Evolutionary conservation across 2,797 vertebrate species (phyloP).

Genomic region (Gambusia yucatana): DNA sequence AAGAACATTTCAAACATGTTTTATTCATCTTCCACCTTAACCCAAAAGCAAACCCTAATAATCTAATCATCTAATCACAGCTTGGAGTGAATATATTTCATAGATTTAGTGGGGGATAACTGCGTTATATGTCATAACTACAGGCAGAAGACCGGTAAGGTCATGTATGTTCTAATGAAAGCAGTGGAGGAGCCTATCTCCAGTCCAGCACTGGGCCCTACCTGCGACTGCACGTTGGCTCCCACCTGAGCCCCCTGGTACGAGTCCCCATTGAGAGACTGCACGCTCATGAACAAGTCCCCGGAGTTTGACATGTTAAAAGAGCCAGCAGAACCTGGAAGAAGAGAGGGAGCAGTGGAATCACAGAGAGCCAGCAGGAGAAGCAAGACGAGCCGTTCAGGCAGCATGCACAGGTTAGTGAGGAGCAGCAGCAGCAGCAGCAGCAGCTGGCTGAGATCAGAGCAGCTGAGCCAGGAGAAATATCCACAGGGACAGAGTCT

Average conservation of each 20-base stretch:
- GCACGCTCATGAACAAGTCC: slow-evolving; percentile 99
- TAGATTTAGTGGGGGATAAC: neutral
- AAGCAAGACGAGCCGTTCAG: slow-evolving; percentile 39
- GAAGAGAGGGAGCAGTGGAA: slow-evolving; percentile 89
- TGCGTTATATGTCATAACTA: neutral
- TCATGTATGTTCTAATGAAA: neutral
- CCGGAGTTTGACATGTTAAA: slow-evolving; percentile 99
- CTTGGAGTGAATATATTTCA: neutral
- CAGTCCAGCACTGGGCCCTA: slow-evolving; percentile 63
- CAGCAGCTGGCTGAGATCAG: slow-evolving; percentile 44
- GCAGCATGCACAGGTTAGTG: slow-evolving; percentile 79
- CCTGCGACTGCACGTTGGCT: slow-evolving; percentile 99
- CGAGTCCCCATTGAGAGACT: slow-evolving; percentile 99
- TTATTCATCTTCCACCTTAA: neutral
- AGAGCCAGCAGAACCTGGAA: slow-evolving; percentile 99
- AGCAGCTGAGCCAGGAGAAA: slow-evolving; percentile 32
- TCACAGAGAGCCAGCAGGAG: slow-evolving; percentile 80
- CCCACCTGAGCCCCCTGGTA: slow-evolving; percentile 99
- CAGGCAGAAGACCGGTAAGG: neutral
- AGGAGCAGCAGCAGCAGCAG: slow-evolving; percentile 76
- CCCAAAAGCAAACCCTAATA: neutral
- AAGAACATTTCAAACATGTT: neutral
- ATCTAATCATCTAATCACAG: neutral
- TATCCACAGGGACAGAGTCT: slow-evolving; percentile 20
- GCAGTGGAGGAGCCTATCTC: slow-evolving; percentile 12